These are phyloP conservation scores for Xenotilapia leptura DNA, from an alignment of 2,113 vertebrate genomes.

Conservation along the genomic window DNA sequence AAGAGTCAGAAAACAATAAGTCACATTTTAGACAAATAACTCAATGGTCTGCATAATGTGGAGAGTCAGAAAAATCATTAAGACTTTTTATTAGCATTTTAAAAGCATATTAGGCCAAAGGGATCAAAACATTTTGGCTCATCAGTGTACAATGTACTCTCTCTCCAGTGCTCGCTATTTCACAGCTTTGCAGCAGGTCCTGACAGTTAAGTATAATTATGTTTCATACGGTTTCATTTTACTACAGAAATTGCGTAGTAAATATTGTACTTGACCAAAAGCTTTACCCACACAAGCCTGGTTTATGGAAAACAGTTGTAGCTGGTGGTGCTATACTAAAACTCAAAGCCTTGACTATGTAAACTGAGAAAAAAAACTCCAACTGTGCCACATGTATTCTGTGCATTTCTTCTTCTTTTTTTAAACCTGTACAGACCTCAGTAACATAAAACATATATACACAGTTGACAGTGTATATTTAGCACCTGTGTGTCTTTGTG, in stretches of 20 bases:
- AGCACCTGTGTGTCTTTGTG: background rate
- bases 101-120: background rate
- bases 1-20: background rate
- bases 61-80: background rate
- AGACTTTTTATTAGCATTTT: background rate
- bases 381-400: conserved; percentile 1
- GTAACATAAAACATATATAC: background rate
- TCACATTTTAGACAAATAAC: background rate
- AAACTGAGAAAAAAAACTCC: background rate
- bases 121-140: background rate
- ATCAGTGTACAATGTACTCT: background rate
- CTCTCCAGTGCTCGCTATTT: background rate
- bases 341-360: background rate
- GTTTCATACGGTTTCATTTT: background rate
- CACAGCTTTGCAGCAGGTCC: background rate
- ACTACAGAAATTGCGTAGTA: background rate
- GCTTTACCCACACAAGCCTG: background rate
- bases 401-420: background rate
- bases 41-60: background rate
- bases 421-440: background rate
- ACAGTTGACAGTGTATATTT: conserved; percentile 2
- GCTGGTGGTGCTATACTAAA: background rate
- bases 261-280: background rate
- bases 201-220: background rate
- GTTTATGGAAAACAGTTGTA: background rate